A percentile compares a stretch with the other conserved stretches of the same genome.
Conservation (phyloP, 1,140 invertebrate species). For the Parasteatoda tepidariorum region DNA sequence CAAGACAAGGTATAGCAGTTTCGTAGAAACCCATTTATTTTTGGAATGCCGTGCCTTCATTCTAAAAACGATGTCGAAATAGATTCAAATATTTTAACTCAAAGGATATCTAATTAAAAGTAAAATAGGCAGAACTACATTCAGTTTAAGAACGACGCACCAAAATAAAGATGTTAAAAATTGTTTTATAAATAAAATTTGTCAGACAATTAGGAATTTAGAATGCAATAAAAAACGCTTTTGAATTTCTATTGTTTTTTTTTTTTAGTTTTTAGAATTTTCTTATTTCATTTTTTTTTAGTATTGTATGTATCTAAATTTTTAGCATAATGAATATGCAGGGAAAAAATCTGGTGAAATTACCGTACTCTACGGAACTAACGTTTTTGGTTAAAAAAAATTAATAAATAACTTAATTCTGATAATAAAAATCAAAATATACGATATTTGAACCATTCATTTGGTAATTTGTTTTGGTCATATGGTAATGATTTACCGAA, state of each 20-base stretch:
- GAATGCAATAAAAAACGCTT: not conserved
- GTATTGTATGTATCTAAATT: no score
- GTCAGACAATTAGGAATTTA: not conserved
- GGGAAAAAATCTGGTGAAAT: no score
- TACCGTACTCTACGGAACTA: no score
- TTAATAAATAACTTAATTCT: no score
- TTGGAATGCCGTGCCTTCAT: not conserved
- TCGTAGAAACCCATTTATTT: conserved; percentile 4
- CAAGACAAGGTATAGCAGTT: not conserved
- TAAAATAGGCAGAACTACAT: not conserved
- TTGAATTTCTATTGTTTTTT: not conserved
- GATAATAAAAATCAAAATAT: no score
- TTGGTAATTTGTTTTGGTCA: no score
- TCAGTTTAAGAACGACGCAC: not conserved
- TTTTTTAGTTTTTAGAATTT: no score
- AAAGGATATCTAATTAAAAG: not conserved
- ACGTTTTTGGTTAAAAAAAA: no score
- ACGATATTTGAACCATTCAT: no score
- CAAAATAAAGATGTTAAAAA: not conserved
- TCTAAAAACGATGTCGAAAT: not conserved
- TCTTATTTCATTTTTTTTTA: no score
- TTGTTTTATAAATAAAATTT: not conserved
- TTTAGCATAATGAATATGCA: no score
- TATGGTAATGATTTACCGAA: no score
- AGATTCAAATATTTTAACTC: not conserved